These are phyloP conservation scores for Octopus bimaculoides DNA, from an alignment of 1,140 invertebrate genomes.

Conservation along the genomic window DNA sequence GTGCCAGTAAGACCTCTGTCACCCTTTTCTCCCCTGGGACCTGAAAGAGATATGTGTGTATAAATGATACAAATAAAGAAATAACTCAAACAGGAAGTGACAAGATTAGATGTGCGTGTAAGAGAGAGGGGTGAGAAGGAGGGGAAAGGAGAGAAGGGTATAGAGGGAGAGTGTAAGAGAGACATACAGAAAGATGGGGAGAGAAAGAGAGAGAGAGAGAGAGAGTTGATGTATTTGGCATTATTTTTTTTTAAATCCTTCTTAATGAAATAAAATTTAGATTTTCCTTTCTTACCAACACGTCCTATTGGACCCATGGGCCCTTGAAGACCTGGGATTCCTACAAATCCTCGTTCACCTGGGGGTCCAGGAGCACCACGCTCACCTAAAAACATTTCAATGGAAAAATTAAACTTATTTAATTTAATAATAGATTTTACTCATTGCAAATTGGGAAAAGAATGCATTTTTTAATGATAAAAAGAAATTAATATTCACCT, in stretches of 20 bases:
- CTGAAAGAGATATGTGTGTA: constrained; percentile 13
- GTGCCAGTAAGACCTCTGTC: constrained; percentile 37
- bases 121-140: no score
- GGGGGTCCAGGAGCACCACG: constrained; percentile 39
- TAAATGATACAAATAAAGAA: neutral
- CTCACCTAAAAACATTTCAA: constrained; percentile 30
- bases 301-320: constrained; percentile 40
- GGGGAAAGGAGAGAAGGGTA: no score
- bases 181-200: no score
- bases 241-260: neutral
- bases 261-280: neutral
- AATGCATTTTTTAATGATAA: no score
- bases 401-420: no score
- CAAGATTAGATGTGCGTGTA: constrained; percentile 18
- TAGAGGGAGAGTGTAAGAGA: no score
- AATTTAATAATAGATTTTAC: no score
- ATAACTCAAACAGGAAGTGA: constrained; percentile 21
- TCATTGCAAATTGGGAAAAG: no score
- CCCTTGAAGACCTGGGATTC: constrained; percentile 44
- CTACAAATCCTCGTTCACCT: constrained; percentile 48
- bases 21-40: constrained; percentile 36
- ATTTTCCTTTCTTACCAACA: constrained; percentile 21
- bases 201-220: neutral
- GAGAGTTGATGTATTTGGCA: neutral
- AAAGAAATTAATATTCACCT: no score